These are phyloP conservation scores for Notothenia rossii DNA, from an alignment of 2,113 vertebrate species.

Conservation along the genomic window DNA sequence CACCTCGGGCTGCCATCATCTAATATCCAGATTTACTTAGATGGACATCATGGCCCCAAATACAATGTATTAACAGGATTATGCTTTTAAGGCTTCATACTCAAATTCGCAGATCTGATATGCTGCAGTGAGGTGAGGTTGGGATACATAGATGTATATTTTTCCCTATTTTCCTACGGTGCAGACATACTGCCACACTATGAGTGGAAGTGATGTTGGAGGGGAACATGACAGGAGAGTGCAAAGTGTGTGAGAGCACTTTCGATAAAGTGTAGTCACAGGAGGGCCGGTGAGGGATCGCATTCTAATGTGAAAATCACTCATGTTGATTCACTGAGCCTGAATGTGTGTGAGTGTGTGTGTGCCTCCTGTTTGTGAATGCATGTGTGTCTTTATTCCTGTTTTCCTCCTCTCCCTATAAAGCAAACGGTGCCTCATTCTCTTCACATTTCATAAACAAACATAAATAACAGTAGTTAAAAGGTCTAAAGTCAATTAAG, in stretches of 20 bases:
- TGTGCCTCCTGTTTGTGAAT: neutral
- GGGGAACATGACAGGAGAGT: constrained; percentile 33
- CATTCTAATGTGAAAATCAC: constrained; percentile 61
- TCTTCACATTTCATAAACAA: constrained; percentile 20
- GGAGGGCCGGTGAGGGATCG: constrained; percentile 42
- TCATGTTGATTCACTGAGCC: constrained; percentile 54
- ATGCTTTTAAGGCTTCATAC: constrained; percentile 59
- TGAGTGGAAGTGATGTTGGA: constrained; percentile 50
- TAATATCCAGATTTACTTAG: constrained; percentile 33
- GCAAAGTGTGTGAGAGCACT: constrained; percentile 63
- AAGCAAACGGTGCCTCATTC: constrained; percentile 28
- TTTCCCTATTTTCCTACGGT: constrained; percentile 15
- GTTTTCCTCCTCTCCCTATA: neutral
- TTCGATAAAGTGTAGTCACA: constrained; percentile 60
- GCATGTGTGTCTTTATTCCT: neutral
- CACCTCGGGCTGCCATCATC: constrained; percentile 16
- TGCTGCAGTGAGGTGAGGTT: neutral
- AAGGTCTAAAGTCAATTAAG: constrained; percentile 51
- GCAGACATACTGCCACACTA: constrained; percentile 3
- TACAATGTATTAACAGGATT: constrained; percentile 38
- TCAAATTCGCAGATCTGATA: constrained; percentile 1
- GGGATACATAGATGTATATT: constrained; percentile 10
- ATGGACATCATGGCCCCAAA: constrained; percentile 17
- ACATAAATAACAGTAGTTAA: constrained; percentile 53
- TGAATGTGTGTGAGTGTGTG: constrained; percentile 14